A percentile compares a stretch with the other conserved stretches of the same genome.
Conservation (phyloP, 1,140 invertebrate genomes). For the Drosophila kikkawai region DNA sequence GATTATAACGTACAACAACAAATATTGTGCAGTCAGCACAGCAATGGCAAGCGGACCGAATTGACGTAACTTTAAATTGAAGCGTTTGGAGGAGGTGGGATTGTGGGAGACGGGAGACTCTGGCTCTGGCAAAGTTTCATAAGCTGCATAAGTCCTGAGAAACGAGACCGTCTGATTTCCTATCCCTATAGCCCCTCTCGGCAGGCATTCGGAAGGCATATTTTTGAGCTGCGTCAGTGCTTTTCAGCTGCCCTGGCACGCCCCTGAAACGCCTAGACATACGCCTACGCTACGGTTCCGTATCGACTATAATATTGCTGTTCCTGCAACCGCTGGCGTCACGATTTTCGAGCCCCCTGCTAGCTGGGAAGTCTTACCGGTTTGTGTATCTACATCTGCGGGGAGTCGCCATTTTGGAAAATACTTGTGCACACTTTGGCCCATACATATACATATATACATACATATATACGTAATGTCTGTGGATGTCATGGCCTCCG, state of each 20-base stretch:
- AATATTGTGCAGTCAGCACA: slow-evolving; percentile 31
- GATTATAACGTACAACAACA: slow-evolving; percentile 75
- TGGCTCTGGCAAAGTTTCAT: slow-evolving; percentile 47
- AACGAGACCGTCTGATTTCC: slow-evolving; percentile 18
- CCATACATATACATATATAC: slow-evolving; percentile 10
- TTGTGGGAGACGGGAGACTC: slow-evolving; percentile 1
- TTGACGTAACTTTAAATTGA: slow-evolving; percentile 72
- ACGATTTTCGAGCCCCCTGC: slow-evolving; percentile 55
- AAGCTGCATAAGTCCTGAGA: slow-evolving; percentile 65
- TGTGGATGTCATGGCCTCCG: slow-evolving; percentile 63
- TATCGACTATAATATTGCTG: slow-evolving; percentile 26
- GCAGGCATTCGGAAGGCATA: slow-evolving; percentile 31
- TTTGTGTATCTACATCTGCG: slow-evolving; percentile 67
- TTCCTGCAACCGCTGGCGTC: slow-evolving; percentile 49
- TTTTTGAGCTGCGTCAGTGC: slow-evolving; percentile 46
- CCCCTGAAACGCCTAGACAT: slow-evolving; percentile 37
- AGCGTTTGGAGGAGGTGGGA: slow-evolving; percentile 11
- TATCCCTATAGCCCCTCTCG: not conserved
- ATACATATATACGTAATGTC: slow-evolving; percentile 24
- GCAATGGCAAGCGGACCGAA: slow-evolving; percentile 24
- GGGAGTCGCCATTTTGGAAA: slow-evolving; percentile 74
- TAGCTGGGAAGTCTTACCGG: slow-evolving; percentile 60
- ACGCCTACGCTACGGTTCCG: slow-evolving; percentile 9
- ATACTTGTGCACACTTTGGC: slow-evolving; percentile 28
- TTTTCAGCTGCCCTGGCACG: slow-evolving; percentile 48